Base-by-base conservation (phyloP, 2,888 invertebrate genomes). In the Chorisops tibialis region DNA sequence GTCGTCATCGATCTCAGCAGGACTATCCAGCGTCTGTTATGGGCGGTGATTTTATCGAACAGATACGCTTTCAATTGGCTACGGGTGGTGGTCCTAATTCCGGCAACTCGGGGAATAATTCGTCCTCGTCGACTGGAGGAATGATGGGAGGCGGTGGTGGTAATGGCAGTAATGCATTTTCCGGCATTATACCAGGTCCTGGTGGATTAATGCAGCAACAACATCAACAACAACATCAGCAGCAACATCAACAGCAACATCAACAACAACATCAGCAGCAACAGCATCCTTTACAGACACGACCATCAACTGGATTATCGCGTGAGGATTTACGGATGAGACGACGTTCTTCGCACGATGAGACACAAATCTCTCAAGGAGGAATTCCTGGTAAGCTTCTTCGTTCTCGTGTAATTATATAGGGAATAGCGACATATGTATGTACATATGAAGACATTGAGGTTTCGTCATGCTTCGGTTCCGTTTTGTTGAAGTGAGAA, bases 271-370 rank as follows among this genome's bases (percentile, higher is more conserved):
- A 30, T 30, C 30, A 30, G 9, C 30, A 12, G 47, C 64, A 41
- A 60, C 64, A 51, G 16, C 68, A 56, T 52, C 43, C 41, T 14
- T 30, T 18, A 4, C 48, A 59, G 38, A 24, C 14, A 18, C 45
- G 62, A 52, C 56, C 68, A 65, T 65, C 67, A 5, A 66, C 67
- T 5, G 76, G 71, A 22, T 52, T 79, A 51, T 74, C 75, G n/a
- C 71, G 79, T 9, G 79, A 79, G 65, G 79, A 79, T 70, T 66
- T 79, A 61, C 73, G 78, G 45, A 73, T 78, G 72, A 73, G 79
- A 6, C 71, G 79, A 7, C 74, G 79, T 50, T 79, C 79, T 2
- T 79, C 79, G n/a, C 79, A 79, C 60, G 79, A 79, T 62, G 79
- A 79, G 66, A 76, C 76, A 0, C 79, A 79, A 70, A 70, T 77